Conservation (phyloP, 2,888 invertebrate genomes). For the Zaprionus lineosus region DNA sequence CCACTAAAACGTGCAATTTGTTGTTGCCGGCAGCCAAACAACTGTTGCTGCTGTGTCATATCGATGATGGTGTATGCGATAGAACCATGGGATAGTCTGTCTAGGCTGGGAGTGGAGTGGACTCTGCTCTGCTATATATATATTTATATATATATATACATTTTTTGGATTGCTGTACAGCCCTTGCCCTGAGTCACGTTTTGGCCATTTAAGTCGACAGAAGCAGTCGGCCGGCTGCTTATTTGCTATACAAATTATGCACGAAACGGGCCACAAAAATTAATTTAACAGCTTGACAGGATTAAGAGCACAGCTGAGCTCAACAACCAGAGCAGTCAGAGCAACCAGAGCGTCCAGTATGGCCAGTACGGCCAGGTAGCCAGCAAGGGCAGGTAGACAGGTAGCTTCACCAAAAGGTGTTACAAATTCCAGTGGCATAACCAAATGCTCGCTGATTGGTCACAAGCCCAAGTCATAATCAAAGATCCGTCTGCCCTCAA, state of each 20-base stretch:
- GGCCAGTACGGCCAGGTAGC: too few relatives aligned
- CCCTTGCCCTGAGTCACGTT: conserved; percentile 48
- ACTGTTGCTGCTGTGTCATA: conserved; percentile 28
- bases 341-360: conserved; percentile 27
- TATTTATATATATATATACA: too few relatives aligned
- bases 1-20: conserved; percentile 28
- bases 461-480: conserved; percentile 70
- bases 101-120: background rate
- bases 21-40: conserved; percentile 28
- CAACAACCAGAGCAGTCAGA: too few relatives aligned
- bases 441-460: conserved; percentile 64
- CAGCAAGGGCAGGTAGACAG: too few relatives aligned
- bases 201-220: conserved; percentile 50
- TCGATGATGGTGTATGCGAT: conserved; percentile 16
- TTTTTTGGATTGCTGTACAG: too few relatives aligned
- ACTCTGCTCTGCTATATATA: background rate
- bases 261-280: conserved; percentile 56
- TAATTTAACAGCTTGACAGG: conserved; percentile 77
- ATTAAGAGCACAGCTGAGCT: conserved; percentile 46
- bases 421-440: conserved; percentile 57
- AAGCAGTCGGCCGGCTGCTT: conserved; percentile 21
- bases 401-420: too few relatives aligned
- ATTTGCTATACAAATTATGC: conserved; percentile 50
- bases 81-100: background rate
- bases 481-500: conserved; percentile 29